A percentile compares a stretch with the other conserved stretches of the same genome.
Conservation (phyloP, 2,888 invertebrate species). For the Sialis fuliginosa region DNA sequence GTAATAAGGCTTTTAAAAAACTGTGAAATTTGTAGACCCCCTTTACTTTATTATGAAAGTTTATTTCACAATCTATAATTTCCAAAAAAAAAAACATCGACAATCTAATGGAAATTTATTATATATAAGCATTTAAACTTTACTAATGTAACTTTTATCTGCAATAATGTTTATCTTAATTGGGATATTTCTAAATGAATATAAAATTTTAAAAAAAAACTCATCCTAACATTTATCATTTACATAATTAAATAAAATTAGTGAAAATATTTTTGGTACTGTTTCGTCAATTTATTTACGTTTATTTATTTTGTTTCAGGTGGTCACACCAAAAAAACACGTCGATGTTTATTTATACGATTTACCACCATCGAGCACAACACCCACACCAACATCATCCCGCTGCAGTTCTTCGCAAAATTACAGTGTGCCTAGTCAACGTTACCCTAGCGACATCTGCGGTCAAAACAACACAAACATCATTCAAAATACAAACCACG, state of each 20-base stretch:
- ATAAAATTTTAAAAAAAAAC: background rate
- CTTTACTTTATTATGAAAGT: no score
- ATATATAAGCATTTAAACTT: no score
- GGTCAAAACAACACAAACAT: background rate
- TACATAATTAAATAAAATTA: background rate
- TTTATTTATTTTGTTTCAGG: conserved; percentile 27
- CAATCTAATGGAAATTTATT: no score
- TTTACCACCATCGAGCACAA: conserved; percentile 30
- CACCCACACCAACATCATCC: conserved; percentile 20
- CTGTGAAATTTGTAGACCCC: no score
- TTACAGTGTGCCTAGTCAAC: conserved; percentile 16
- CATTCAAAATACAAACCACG: background rate
- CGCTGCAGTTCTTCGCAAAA: conserved; percentile 16
- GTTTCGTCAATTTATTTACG: background rate
- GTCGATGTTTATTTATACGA: conserved; percentile 59
- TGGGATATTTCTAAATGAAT: no score
- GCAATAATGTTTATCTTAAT: no score
- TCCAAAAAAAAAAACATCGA: no score
- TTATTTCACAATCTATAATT: no score
- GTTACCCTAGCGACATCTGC: background rate
- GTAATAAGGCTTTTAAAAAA: no score
- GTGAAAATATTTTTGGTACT: background rate
- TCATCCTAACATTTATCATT: background rate
- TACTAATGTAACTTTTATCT: no score
- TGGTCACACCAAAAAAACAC: conserved; percentile 50